These are phyloP conservation scores for Propithecus coquereli DNA, from an alignment of 2,113 vertebrate genomes.

Conservation along the genomic window DNA sequence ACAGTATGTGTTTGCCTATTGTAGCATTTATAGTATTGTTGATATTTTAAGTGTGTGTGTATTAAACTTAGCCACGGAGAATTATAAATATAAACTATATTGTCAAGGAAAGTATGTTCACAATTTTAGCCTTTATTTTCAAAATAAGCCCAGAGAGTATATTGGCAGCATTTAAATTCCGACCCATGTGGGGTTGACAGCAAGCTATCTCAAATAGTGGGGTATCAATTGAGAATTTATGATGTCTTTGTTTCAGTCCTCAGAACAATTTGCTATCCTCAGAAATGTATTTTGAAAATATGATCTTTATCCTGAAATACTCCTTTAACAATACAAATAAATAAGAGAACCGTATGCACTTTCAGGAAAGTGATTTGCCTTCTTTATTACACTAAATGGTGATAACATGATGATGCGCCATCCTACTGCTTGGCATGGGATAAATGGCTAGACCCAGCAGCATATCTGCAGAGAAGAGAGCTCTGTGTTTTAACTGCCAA, in stretches of 20 bases:
- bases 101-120: neutral
- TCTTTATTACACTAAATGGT: neutral
- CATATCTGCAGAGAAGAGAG: slow-evolving; percentile 16
- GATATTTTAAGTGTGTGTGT: neutral
- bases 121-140: neutral
- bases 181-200: neutral
- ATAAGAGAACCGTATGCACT: neutral
- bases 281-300: slow-evolving; percentile 55
- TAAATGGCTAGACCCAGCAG: slow-evolving; percentile 45
- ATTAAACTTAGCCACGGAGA: slow-evolving; percentile 21
- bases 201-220: neutral
- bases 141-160: neutral
- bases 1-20: neutral
- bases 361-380: slow-evolving; percentile 44
- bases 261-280: slow-evolving; percentile 12
- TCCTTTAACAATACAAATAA: slow-evolving; percentile 47
- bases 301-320: slow-evolving; percentile 20
- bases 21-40: neutral
- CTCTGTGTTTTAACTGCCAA: slow-evolving; percentile 56
- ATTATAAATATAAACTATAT: neutral
- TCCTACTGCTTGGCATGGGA: slow-evolving; percentile 1
- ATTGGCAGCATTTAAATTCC: slow-evolving; percentile 2
- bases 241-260: slow-evolving; percentile 38
- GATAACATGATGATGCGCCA: neutral
- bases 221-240: neutral